These are phyloP conservation scores for Diglossa cyanea DNA, from an alignment of 2,797 vertebrate genomes.

Conservation along the genomic window DNA sequence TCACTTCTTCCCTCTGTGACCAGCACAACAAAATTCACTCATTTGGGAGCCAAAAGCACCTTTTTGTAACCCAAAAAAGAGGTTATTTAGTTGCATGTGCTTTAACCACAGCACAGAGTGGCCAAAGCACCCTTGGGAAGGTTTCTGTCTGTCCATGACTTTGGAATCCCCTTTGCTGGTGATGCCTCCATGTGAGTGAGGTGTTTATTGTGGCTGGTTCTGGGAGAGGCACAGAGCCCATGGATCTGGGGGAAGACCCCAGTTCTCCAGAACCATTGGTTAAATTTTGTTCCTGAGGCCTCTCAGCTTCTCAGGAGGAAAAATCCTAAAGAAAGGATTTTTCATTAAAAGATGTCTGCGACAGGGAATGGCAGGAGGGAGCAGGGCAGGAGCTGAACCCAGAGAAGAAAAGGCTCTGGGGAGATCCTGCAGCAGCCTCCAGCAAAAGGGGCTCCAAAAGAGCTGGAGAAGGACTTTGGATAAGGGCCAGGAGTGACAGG, in stretches of 20 bases:
- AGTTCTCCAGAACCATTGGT: neutral
- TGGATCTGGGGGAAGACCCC: neutral
- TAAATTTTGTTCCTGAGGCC: no score
- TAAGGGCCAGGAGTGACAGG: neutral
- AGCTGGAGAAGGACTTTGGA: neutral
- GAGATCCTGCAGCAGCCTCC: neutral
- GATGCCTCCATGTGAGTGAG: neutral
- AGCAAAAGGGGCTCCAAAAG: neutral
- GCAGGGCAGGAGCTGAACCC: neutral
- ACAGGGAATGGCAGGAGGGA: neutral
- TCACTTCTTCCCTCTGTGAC: neutral
- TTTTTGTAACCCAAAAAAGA: neutral
- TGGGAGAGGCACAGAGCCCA: neutral
- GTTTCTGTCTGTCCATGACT: neutral
- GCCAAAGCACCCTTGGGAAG: neutral
- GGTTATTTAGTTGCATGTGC: fast-evolving
- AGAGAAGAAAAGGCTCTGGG: neutral
- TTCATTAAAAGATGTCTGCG: no score
- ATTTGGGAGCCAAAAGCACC: neutral
- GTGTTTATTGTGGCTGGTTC: neutral
- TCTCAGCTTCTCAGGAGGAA: no score
- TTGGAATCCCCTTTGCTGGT: neutral
- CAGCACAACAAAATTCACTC: neutral
- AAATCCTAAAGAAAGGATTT: no score
- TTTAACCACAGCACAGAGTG: fast-evolving